Evolutionary conservation across 2,113 vertebrate species (phyloP).

Genomic region (Leucopsar rothschildi): DNA sequence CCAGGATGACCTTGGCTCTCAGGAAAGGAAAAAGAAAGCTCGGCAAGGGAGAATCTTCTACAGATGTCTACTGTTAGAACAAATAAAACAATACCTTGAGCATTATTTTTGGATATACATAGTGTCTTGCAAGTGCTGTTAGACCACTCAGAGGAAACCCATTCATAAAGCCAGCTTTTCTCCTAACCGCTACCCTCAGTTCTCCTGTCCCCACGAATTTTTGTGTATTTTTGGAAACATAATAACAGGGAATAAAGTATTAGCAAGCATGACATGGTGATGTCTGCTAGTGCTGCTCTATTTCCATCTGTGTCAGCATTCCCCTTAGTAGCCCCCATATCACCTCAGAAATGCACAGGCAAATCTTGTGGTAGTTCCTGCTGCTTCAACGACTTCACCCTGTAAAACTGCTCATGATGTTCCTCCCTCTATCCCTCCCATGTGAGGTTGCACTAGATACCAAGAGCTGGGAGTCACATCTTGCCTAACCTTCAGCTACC

Average conservation of each 20-base stretch:
- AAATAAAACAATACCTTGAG: background rate
- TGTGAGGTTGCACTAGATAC: background rate
- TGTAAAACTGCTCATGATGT: background rate
- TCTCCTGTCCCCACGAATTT: constrained; percentile 18
- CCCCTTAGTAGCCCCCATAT: background rate
- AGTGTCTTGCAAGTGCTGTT: background rate
- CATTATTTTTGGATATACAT: background rate
- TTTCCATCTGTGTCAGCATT: constrained; percentile 32
- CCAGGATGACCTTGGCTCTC: background rate
- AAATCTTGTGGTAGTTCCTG: background rate
- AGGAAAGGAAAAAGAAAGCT: background rate
- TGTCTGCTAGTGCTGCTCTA: background rate
- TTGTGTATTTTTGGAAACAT: constrained; percentile 1
- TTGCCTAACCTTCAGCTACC: background rate
- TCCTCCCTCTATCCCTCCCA: background rate
- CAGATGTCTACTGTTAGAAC: background rate
- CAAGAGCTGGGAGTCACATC: background rate
- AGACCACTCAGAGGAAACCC: background rate
- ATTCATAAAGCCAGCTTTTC: background rate
- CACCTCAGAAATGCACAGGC: background rate
- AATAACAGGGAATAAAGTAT: constrained; percentile 47
- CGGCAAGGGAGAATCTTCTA: background rate
- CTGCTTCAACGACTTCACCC: background rate
- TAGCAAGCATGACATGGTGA: background rate
- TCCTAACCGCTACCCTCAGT: background rate